These are phyloP conservation scores for Cebuella pygmaea DNA, from an alignment of 2,797 vertebrate species.

Conservation along the genomic window DNA sequence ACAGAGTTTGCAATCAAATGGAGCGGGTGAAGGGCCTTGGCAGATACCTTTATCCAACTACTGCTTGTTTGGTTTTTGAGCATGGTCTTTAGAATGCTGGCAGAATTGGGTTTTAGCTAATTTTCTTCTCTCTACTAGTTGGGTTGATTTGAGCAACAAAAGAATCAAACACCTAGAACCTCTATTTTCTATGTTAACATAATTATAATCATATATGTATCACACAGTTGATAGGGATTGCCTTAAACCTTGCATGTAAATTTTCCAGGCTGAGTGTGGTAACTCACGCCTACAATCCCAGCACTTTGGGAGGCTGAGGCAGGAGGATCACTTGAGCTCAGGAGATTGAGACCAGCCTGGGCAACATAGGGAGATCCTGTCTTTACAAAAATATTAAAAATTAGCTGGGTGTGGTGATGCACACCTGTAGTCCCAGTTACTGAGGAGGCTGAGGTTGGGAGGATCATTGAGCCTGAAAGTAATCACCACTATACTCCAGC, in stretches of 20 bases:
- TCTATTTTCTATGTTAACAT: neutral
- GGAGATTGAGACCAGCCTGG: neutral
- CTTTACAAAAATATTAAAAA: neutral
- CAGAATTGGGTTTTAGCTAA: neutral
- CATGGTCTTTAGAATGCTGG: neutral
- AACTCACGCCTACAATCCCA: neutral
- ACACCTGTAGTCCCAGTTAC: neutral
- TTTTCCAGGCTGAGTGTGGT: neutral
- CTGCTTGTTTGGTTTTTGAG: neutral
- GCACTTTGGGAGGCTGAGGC: neutral
- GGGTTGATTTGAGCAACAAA: neutral
- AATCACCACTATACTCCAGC: neutral
- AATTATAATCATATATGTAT: neutral
- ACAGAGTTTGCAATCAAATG: too few relatives aligned
- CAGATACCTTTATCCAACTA: fast-evolving
- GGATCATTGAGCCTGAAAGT: neutral
- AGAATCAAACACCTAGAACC: neutral
- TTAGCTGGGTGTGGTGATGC: neutral
- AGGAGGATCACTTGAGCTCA: neutral
- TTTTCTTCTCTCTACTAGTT: neutral
- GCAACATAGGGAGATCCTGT: neutral
- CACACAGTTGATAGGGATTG: neutral
- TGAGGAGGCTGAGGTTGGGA: neutral
- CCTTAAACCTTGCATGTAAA: fast-evolving
- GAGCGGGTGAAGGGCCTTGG: neutral